phyloP scores from a whole-genome alignment of 2,888 invertebrate genomes.

The Linnaemya tessellans region DNA sequence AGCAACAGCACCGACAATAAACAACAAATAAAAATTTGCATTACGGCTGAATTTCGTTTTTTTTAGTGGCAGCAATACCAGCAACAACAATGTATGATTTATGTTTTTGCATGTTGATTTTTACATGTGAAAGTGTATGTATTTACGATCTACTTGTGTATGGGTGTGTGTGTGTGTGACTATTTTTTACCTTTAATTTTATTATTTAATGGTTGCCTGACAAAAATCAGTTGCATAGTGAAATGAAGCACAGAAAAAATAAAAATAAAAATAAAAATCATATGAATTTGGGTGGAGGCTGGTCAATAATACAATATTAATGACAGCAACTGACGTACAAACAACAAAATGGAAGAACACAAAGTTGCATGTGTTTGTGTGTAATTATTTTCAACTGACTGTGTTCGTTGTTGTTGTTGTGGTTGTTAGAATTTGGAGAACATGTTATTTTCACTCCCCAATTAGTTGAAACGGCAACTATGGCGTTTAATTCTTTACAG shows the following conservation, averaged over 20 bases:
- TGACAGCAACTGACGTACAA: slow-evolving; percentile 42
- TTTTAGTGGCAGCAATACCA: slow-evolving; percentile 19
- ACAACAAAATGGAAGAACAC: slow-evolving; percentile 69
- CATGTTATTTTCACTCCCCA: slow-evolving; percentile 67
- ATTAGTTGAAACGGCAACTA: slow-evolving; percentile 65
- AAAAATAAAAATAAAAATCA: not conserved
- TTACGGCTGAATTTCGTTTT: slow-evolving; percentile 40
- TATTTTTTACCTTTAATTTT: slow-evolving; percentile 62
- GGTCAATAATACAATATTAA: slow-evolving; percentile 69
- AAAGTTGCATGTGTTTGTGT: slow-evolving; percentile 21
- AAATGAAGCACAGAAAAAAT: slow-evolving; percentile 34
- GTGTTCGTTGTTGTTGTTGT: slow-evolving; percentile 21
- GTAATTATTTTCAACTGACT: slow-evolving; percentile 17
- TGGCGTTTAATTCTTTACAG: slow-evolving; percentile 55
- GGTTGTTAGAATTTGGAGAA: slow-evolving; percentile 63
- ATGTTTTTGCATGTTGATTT: slow-evolving; percentile 55
- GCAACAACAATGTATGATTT: slow-evolving; percentile 61
- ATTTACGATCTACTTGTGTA: not conserved
- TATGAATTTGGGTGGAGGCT: slow-evolving; percentile 59
- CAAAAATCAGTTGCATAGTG: slow-evolving; percentile 67
- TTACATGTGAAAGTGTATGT: slow-evolving; percentile 3
- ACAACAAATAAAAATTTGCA: slow-evolving; percentile 65
- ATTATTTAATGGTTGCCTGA: slow-evolving; percentile 71
- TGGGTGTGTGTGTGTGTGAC: slow-evolving; percentile 2
- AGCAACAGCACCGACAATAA: slow-evolving; percentile 50